Evolutionary conservation across 2,888 invertebrate genomes (phyloP).

Genomic region (Hartigia nigra): DNA sequence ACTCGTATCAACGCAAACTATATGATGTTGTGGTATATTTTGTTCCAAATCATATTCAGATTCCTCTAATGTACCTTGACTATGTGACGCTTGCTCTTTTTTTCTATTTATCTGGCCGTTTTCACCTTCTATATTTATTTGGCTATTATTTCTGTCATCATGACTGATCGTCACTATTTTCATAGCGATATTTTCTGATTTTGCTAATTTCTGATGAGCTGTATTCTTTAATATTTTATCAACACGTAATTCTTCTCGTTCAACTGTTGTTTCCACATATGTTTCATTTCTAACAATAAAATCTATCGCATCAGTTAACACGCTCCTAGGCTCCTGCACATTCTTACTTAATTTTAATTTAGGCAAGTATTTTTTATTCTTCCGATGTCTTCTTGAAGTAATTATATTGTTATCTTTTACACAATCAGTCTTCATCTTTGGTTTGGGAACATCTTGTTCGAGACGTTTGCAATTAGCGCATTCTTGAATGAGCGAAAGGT

Average conservation of each 20-base stretch:
- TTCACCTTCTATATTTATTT: background rate
- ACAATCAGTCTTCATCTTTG: no score
- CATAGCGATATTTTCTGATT: background rate
- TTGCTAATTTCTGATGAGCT: background rate
- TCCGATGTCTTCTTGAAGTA: background rate
- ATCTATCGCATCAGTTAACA: background rate
- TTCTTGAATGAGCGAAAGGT: conserved; percentile 25
- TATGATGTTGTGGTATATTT: conserved; percentile 21
- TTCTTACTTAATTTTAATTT: background rate
- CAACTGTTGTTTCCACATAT: background rate
- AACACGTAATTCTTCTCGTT: background rate
- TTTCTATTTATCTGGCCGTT: background rate
- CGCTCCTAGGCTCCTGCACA: background rate
- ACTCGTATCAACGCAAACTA: conserved; percentile 12
- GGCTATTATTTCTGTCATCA: background rate
- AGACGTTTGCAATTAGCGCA: conserved; percentile 3
- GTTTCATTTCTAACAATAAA: background rate
- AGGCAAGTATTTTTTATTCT: background rate
- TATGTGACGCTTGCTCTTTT: no score
- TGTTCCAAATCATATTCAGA: conserved; percentile 9
- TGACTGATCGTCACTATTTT: background rate
- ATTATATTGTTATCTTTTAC: no score
- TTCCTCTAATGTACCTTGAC: background rate
- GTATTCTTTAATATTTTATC: no score
- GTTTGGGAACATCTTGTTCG: no score